Percentiles rank a stretch among this genome's conserved stretches.
Evolutionary conservation across 2,113 vertebrate genomes (phyloP).

Genomic region (Prionailurus viverrinus): DNA sequence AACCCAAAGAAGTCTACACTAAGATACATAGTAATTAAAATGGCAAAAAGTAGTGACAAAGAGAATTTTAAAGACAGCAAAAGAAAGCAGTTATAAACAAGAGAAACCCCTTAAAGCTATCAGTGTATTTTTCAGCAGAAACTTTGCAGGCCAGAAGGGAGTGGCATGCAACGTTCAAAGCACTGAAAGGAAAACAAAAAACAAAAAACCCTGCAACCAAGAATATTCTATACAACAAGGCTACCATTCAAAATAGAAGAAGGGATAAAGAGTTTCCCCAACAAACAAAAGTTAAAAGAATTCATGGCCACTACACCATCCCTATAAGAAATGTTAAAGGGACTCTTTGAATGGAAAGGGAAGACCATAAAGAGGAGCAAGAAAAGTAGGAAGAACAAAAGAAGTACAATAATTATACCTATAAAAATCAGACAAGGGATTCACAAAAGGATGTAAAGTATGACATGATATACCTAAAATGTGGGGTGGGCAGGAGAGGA

Average conservation of each 20-base stretch:
- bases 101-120: background rate
- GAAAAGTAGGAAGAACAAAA: background rate
- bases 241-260: background rate
- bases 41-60: background rate
- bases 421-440: background rate
- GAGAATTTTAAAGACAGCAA: background rate
- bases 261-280: background rate
- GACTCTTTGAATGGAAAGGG: background rate
- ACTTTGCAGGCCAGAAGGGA: background rate
- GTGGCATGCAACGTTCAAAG: background rate
- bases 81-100: background rate
- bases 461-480: background rate
- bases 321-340: background rate
- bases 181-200: background rate
- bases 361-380: background rate
- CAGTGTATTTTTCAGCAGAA: background rate
- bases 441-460: background rate
- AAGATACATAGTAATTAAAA: background rate
- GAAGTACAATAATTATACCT: background rate
- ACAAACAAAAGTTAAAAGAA: background rate
- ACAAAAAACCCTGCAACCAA: background rate
- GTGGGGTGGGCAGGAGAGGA: background rate
- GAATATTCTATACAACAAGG: background rate
- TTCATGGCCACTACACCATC: background rate
- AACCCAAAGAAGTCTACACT: background rate